These are phyloP conservation scores for Mylabris sibirica DNA, from an alignment of 2,888 invertebrate species.

Conservation along the genomic window DNA sequence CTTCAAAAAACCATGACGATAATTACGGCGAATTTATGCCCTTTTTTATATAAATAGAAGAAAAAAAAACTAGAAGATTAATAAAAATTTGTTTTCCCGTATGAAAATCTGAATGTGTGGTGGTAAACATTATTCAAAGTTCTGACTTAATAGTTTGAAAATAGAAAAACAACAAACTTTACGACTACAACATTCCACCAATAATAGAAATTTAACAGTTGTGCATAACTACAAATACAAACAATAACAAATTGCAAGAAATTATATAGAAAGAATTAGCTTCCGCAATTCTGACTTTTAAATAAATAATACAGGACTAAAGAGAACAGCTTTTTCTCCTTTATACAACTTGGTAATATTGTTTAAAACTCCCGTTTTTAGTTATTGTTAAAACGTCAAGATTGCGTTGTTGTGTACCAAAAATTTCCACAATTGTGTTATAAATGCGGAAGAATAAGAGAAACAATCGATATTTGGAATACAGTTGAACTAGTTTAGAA, in stretches of 20 bases:
- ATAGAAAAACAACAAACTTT: conserved; percentile 8
- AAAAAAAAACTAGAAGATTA: too few species aligned
- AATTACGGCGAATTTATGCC: not conserved
- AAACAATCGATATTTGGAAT: conserved; percentile 27
- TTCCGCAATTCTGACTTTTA: not conserved
- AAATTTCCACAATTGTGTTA: conserved; percentile 9
- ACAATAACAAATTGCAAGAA: conserved; percentile 11
- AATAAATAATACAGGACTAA: not conserved
- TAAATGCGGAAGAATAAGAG: conserved; percentile 2
- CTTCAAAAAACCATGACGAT: conserved; percentile 34
- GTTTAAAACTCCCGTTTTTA: not conserved
- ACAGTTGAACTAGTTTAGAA: conserved; percentile 24
- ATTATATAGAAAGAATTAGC: not conserved
- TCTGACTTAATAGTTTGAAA: conserved; percentile 2
- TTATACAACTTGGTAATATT: not conserved
- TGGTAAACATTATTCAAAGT: not conserved
- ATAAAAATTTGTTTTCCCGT: too few species aligned
- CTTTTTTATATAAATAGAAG: not conserved
- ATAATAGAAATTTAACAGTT: conserved; percentile 13
- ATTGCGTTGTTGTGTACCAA: too few species aligned
- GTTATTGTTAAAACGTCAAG: not conserved
- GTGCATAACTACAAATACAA: conserved; percentile 12
- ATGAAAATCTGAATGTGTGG: not conserved
- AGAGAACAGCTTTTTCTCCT: not conserved
- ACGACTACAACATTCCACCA: conserved; percentile 8